Percentiles rank a stretch among this genome's conserved stretches.
These are phyloP conservation scores for Oxyura jamaicensis DNA, from an alignment of 2,113 vertebrate species.

Conservation along the genomic window DNA sequence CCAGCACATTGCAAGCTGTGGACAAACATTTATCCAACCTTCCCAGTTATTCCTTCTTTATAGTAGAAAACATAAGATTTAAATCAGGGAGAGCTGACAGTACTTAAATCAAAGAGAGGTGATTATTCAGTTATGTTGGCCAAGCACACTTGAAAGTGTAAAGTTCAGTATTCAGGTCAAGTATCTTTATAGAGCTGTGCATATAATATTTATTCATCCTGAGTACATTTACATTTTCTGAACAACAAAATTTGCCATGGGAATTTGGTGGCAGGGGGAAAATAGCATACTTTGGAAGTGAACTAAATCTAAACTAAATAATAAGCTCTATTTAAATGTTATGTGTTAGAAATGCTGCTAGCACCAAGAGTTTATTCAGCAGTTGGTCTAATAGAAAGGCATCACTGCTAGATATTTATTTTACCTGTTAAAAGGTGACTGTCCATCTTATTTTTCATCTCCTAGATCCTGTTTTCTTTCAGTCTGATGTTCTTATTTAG, in stretches of 20 bases:
- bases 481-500: neutral
- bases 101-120: neutral
- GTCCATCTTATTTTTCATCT: neutral
- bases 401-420: neutral
- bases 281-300: neutral
- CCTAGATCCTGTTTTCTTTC: neutral
- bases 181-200: neutral
- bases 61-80: neutral
- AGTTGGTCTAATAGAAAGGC: neutral
- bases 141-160: neutral
- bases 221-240: neutral
- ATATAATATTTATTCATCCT: neutral
- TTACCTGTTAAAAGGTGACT: neutral
- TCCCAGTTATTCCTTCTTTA: neutral
- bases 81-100: neutral
- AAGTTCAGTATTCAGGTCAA: neutral
- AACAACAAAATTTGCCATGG: neutral
- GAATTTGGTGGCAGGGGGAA: neutral
- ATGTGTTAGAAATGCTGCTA: neutral
- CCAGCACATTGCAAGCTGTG: neutral
- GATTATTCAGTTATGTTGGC: neutral
- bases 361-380: neutral
- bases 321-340: neutral
- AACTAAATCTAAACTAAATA: neutral
- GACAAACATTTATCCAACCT: neutral